Conservation (phyloP, 2,113 vertebrate genomes). For the Amphilophus citrinellus region DNA sequence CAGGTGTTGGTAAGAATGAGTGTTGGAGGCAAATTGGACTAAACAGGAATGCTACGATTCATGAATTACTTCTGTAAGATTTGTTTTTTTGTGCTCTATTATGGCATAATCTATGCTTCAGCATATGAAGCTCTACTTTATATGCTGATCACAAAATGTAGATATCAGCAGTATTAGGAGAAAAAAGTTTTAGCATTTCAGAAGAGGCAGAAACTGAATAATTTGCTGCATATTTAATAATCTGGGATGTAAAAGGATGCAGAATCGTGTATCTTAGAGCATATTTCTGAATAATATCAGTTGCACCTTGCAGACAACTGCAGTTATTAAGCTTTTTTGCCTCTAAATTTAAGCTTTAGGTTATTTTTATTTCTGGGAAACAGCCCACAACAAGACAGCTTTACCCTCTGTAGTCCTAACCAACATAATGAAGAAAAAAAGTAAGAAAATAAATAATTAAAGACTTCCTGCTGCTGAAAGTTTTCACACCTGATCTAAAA, state of each 20-base stretch:
- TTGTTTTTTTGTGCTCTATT: neutral
- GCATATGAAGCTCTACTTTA: neutral
- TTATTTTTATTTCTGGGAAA: neutral
- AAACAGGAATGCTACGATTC: neutral
- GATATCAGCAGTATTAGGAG: neutral
- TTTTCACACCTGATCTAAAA: slow-evolving; percentile 51
- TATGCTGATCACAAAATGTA: neutral
- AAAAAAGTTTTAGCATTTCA: neutral
- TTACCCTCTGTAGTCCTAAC: neutral
- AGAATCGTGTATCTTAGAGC: neutral
- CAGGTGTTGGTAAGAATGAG: neutral
- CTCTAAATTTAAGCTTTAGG: neutral
- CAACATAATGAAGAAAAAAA: neutral
- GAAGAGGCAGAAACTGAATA: neutral
- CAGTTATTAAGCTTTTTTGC: neutral
- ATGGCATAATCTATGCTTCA: neutral
- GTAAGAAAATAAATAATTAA: neutral
- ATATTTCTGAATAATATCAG: neutral
- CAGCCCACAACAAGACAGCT: too few relatives aligned
- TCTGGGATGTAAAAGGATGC: neutral
- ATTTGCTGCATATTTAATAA: neutral
- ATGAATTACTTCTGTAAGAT: neutral
- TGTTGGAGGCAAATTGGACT: neutral
- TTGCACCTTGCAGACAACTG: neutral
- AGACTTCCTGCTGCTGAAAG: slow-evolving; percentile 1